Conservation (phyloP, 2,113 vertebrate genomes). For the Melanocharis versteri region DNA sequence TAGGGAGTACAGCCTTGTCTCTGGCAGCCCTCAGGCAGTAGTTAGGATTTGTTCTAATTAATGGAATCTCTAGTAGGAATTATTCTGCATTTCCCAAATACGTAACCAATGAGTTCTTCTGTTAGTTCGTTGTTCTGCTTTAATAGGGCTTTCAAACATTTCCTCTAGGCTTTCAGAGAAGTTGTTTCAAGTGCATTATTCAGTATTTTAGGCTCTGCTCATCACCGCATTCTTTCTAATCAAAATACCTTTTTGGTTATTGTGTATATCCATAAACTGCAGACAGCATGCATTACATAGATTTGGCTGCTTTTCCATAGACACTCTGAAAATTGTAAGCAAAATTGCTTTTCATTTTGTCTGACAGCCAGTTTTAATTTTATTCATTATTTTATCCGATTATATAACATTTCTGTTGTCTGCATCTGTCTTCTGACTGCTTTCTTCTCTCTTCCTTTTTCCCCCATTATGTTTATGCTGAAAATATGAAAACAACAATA, state of each 20-base stretch:
- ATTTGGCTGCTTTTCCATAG: constrained; percentile 63
- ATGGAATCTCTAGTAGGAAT: constrained; percentile 59
- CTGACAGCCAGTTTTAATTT: constrained; percentile 79
- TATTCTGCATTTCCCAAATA: constrained; percentile 33
- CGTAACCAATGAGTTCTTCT: constrained; percentile 20
- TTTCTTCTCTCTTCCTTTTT: constrained; percentile 40
- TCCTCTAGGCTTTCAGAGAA: constrained; percentile 30
- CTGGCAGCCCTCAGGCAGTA: constrained; percentile 41
- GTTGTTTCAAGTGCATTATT: not conserved
- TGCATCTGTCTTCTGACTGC: constrained; percentile 46
- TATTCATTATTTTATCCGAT: constrained; percentile 76
- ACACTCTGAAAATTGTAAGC: constrained; percentile 66
- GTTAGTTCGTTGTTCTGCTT: constrained; percentile 16
- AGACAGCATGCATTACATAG: constrained; percentile 39
- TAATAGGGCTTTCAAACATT: constrained; percentile 20
- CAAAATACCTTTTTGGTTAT: constrained; percentile 40
- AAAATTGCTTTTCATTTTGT: constrained; percentile 79
- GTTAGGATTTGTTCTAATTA: constrained; percentile 65
- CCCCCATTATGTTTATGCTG: constrained; percentile 63
- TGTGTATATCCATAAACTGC: constrained; percentile 38
- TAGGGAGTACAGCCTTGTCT: constrained; percentile 42
- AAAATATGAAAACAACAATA: constrained; percentile 77
- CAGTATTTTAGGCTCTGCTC: not conserved
- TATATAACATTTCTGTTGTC: constrained; percentile 71
- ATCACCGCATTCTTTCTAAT: constrained; percentile 42